Evolutionary conservation across 2,888 invertebrate species (phyloP).

Genomic region (Leptothorax acervorum): DNA sequence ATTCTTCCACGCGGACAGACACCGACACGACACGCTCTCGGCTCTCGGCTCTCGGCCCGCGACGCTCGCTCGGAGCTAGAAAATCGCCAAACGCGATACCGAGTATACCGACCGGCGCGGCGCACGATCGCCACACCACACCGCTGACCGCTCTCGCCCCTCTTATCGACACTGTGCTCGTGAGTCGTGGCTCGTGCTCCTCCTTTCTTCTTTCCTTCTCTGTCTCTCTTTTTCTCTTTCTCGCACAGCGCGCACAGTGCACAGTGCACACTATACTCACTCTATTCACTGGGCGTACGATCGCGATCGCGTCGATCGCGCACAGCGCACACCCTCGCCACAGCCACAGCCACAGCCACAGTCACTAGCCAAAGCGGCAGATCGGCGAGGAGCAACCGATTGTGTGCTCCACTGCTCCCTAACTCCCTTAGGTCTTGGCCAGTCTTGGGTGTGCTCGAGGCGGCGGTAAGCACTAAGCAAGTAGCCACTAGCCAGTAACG

Average conservation of each 20-base stretch:
- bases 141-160: neutral
- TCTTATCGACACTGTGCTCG: slow-evolving; percentile 64
- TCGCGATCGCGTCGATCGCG: slow-evolving; percentile 43
- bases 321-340: slow-evolving; percentile 71
- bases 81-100: slow-evolving; percentile 31
- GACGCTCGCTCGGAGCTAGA: slow-evolving; percentile 18
- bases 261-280: slow-evolving; percentile 35
- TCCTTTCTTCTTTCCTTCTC: neutral
- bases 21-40: neutral
- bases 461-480: neutral
- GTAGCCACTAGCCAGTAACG: too few relatives aligned
- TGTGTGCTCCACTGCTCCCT: slow-evolving; percentile 28
- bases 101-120: slow-evolving; percentile 24
- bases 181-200: neutral
- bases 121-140: slow-evolving; percentile 54
- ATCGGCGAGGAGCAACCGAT: slow-evolving; percentile 65
- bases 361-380: slow-evolving; percentile 41
- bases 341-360: too few relatives aligned
- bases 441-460: slow-evolving; percentile 65
- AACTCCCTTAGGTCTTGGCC: too few relatives aligned
- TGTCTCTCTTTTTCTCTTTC: neutral
- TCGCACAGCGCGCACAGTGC: slow-evolving; percentile 48
- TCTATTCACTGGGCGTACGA: slow-evolving; percentile 59
- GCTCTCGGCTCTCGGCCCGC: neutral
- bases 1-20: neutral